A percentile compares a stretch with the other conserved stretches of the same genome.
These are phyloP conservation scores for Electrophaes corylata DNA, from an alignment of 2,888 invertebrate genomes.

Conservation along the genomic window DNA sequence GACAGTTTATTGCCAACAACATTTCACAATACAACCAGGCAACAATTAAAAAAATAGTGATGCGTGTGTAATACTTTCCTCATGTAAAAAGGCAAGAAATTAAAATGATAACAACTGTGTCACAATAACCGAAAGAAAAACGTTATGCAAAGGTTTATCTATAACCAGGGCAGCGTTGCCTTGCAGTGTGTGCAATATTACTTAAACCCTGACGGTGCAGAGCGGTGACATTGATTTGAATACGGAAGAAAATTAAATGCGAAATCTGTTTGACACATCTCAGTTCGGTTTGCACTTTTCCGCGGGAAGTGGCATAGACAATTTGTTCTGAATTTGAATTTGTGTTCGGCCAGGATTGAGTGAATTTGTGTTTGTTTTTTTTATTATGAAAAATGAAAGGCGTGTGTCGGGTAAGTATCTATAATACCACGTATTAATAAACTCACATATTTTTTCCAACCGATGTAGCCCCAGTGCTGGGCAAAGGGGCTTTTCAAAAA, in stretches of 20 bases:
- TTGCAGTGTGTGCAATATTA: constrained; percentile 42
- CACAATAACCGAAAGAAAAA: constrained; percentile 39
- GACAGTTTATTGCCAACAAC: no score
- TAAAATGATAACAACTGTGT: constrained; percentile 31
- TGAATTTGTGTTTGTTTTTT: constrained; percentile 17
- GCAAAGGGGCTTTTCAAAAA: no score
- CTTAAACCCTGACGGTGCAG: constrained; percentile 48
- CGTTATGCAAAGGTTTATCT: constrained; percentile 44
- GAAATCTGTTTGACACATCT: constrained; percentile 40
- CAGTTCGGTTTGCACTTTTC: constrained; percentile 58
- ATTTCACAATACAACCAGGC: no score
- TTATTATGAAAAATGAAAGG: constrained; percentile 41
- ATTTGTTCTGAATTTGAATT: constrained; percentile 28
- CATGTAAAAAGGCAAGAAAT: constrained; percentile 8
- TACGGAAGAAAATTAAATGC: constrained; percentile 60
- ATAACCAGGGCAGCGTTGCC: constrained; percentile 47
- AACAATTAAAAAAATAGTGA: no score
- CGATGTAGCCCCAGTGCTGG: no score
- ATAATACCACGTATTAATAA: no score
- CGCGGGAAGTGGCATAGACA: constrained; percentile 42
- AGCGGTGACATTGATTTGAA: constrained; percentile 60
- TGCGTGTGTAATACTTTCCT: constrained; percentile 3
- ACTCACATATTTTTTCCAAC: no score
- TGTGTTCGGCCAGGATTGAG: constrained; percentile 20
- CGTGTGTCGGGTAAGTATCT: constrained; percentile 32